These are phyloP conservation scores for Arrhamphus sclerolepis DNA, from an alignment of 2,797 vertebrate species.

Conservation along the genomic window DNA sequence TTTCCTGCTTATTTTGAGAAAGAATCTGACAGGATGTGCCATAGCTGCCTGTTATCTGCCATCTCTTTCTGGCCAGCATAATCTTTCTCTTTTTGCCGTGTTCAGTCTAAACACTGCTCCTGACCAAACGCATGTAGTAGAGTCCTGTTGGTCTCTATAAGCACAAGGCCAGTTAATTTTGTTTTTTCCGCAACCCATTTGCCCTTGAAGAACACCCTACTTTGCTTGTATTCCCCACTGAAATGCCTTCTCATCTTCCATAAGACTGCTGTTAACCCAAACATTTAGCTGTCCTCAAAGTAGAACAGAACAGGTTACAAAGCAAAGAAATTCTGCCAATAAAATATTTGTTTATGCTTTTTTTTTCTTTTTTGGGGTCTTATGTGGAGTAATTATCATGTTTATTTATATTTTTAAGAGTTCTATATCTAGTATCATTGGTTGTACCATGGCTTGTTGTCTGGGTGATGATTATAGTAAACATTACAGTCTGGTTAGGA, in stretches of 20 bases:
- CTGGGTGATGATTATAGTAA: constrained; percentile 24
- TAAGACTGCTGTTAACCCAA: constrained; percentile 24
- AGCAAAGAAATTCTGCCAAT: background rate
- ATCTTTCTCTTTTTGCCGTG: constrained; percentile 49
- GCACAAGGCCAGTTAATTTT: constrained; percentile 11
- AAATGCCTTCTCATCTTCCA: constrained; percentile 22
- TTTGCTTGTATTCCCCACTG: constrained; percentile 46
- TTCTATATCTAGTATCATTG: constrained; percentile 5
- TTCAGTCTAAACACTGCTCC: constrained; percentile 29
- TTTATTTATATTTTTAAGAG: background rate
- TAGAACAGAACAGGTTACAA: background rate
- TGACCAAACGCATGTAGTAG: constrained; percentile 20
- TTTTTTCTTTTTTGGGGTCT: background rate
- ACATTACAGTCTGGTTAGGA: constrained; percentile 17
- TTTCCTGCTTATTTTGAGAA: constrained; percentile 51
- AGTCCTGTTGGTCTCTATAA: constrained; percentile 15
- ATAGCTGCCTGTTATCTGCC: constrained; percentile 33
- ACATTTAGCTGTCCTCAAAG: constrained; percentile 9
- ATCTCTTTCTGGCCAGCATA: constrained; percentile 32
- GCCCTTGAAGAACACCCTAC: constrained; percentile 44
- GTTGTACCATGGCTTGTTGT: constrained; percentile 10
- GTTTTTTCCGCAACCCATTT: constrained; percentile 1
- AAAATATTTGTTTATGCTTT: background rate
- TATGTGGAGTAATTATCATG: constrained; percentile 17
- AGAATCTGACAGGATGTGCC: constrained; percentile 44